These are phyloP conservation scores for Entomobrya proxima DNA, from an alignment of 2,888 invertebrate genomes.

Conservation along the genomic window DNA sequence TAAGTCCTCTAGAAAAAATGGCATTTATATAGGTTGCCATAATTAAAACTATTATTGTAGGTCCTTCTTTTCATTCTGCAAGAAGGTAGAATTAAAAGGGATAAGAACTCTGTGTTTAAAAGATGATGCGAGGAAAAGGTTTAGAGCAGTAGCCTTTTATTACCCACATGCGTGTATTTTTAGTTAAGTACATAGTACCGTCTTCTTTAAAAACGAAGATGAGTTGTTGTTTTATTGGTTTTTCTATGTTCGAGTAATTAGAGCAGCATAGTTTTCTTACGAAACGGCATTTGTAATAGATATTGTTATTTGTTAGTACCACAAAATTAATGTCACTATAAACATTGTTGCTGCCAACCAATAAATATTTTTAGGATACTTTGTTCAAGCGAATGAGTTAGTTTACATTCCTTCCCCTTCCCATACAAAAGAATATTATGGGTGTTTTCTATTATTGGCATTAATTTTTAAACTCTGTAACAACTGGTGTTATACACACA, in stretches of 20 bases:
- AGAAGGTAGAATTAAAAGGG: background rate
- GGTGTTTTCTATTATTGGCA: constrained; percentile 1
- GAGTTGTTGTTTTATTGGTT: constrained; percentile 56
- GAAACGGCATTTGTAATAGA: background rate
- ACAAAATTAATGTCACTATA: constrained; percentile 51
- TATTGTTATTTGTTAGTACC: constrained; percentile 1
- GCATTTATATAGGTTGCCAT: constrained; percentile 1
- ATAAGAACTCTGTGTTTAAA: background rate
- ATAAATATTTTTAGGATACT: constrained; percentile 11
- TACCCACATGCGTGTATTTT: background rate
- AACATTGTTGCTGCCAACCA: constrained; percentile 53
- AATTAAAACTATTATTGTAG: constrained; percentile 29
- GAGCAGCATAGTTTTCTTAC: constrained; percentile 55
- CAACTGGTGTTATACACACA: background rate
- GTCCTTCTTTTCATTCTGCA: background rate
- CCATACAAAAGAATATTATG: background rate
- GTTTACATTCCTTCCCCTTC: constrained; percentile 31
- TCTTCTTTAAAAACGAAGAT: constrained; percentile 34
- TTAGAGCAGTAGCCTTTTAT: constrained; percentile 27
- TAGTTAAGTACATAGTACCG: background rate
- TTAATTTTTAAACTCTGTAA: constrained; percentile 11
- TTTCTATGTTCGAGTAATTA: constrained; percentile 56
- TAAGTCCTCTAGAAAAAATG: background rate
- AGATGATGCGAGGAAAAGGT: background rate
- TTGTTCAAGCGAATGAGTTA: constrained; percentile 54